Evolutionary conservation across 1,140 invertebrate species (phyloP), one percentile per base, ranked within the genome.

Genomic region (Drosophila sproati): DNA sequence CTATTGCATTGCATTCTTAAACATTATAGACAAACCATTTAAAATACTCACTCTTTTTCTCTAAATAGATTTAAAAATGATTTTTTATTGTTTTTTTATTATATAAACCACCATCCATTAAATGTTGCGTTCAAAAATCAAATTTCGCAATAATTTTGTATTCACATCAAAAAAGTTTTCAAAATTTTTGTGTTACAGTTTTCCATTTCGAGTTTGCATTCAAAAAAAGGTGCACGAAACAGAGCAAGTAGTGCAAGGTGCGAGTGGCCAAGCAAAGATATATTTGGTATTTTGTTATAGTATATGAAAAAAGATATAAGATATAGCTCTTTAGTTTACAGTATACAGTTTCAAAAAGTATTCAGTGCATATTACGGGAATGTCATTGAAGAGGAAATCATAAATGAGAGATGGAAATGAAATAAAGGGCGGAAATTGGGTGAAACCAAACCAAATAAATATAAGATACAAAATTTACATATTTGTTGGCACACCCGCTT

Each of bases 41-140:
- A 76, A 90, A 90, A 90, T 91, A 91, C 89, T 91, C 89, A 91
- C 89, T 91, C 89, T 91, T 90, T 90, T 82, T 91, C 80, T 90
- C 86, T 90, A 90, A 90, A 90, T 89, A 82, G 81, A 82, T 91
- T 91, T 63, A 79, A 87, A 81, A 88, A 68, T 68, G 31, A 12
- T 62, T 59, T 76, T 20, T 78, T 70, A 73, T 83, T 78, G 55
- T 82, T 70, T 81, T 86, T 77, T 82, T 74, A 75, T 70, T 89
- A 87, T 59, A 43, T 62, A 52, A 85, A 88, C 76, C 88, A 91
- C 80, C 80, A 91, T 91, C 83, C 80, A 91, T 91, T 91, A 91
- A 91, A 83, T 57, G 80, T 91, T 91, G 88, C 88, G 83, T 85
- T 89, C 83, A 91, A 91, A 91, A 91, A 85, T 91, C 88, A 89